Percentiles rank a stretch among this genome's conserved stretches.
Evolutionary conservation across 2,113 vertebrate genomes (phyloP).

Genomic region (Mustela nigripes): DNA sequence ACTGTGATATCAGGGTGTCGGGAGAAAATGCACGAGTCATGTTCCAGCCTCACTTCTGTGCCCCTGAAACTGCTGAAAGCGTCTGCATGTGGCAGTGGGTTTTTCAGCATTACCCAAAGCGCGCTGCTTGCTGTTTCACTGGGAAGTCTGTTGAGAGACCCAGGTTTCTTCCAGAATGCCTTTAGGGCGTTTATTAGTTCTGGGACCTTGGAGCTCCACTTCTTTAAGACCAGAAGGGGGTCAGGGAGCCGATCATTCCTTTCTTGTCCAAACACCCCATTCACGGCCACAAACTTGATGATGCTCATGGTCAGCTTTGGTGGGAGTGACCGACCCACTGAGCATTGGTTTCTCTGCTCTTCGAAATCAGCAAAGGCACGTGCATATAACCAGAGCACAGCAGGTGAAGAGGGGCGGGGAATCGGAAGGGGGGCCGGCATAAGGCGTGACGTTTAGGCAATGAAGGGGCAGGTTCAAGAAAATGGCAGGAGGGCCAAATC

Average conservation of each 20-base stretch:
- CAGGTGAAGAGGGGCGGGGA: background rate
- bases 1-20: background rate
- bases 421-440: background rate
- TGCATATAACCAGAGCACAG: background rate
- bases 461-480: background rate
- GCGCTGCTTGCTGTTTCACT: background rate
- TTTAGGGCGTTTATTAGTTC: background rate
- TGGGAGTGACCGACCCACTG: background rate
- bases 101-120: background rate
- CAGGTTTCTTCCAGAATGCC: background rate
- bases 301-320: background rate
- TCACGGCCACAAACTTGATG: background rate
- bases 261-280: background rate
- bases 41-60: background rate
- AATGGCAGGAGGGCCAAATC: background rate
- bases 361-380: background rate
- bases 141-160: background rate
- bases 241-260: background rate
- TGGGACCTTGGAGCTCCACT: background rate
- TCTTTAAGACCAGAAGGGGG: background rate
- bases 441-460: accelerated
- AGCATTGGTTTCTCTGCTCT: background rate
- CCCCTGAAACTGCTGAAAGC: background rate
- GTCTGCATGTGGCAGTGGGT: background rate
- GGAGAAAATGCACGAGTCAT: background rate